A percentile compares a stretch with the other conserved stretches of the same genome.
phyloP scores from a whole-genome alignment of 2,888 invertebrate genomes.

The Keiferia lycopersicella region DNA sequence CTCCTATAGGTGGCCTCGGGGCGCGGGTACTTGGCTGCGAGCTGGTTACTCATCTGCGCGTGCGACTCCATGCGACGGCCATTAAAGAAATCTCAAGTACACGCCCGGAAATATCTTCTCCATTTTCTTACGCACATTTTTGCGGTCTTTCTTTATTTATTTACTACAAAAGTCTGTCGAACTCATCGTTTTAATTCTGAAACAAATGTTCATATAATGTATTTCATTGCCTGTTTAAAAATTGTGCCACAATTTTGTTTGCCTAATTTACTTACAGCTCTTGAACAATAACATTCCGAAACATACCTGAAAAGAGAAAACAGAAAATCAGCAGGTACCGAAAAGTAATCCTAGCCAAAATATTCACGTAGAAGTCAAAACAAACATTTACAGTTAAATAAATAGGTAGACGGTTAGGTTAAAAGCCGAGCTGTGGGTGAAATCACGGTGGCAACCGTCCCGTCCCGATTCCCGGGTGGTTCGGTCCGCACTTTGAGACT shows the following conservation, averaged over 20 bases:
- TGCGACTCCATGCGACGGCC: conserved; percentile 72
- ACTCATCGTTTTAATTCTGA: conserved; percentile 1
- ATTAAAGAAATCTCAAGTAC: conserved; percentile 45
- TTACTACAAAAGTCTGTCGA: neutral
- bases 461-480: conserved; percentile 11
- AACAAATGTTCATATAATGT: neutral
- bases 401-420: conserved; percentile 36
- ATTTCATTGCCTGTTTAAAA: neutral
- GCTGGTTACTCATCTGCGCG: conserved; percentile 68
- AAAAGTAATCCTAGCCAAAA: conserved; percentile 9
- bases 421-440: conserved; percentile 38
- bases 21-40: conserved; percentile 64
- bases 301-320: conserved; percentile 9
- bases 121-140: conserved; percentile 1
- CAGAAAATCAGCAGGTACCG: conserved; percentile 18
- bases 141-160: neutral
- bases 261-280: conserved; percentile 1
- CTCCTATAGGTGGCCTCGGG: conserved; percentile 70
- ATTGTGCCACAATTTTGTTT: neutral
- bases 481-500: conserved; percentile 40
- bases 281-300: neutral
- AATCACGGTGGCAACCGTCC: conserved; percentile 40
- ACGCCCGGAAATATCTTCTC: neutral
- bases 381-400: conserved; percentile 28
- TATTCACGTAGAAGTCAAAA: conserved; percentile 1